Base-by-base conservation (phyloP, 2,888 invertebrate species). In the Orchestes rusci region DNA sequence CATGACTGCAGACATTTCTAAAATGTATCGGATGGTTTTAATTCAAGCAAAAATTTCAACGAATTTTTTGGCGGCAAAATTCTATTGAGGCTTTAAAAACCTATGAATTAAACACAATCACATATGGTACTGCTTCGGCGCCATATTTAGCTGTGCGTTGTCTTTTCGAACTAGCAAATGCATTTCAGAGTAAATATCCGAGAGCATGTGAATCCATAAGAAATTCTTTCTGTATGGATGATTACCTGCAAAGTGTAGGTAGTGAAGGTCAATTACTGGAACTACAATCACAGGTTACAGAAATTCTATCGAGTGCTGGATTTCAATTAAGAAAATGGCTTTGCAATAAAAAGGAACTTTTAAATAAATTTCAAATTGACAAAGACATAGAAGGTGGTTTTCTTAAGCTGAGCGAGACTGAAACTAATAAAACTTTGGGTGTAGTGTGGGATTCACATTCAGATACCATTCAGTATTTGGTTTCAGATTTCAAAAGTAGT, bases 131-230 rank as follows among this genome's bases (percentile, higher is more conserved):
- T n/a, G n/a, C n/a, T n/a, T n/a, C n/a, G n/a, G n/a, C n/a, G 10
- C 35, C 48, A 10, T 53, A 53, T 33, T 34, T 59, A 2, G 53
- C 46, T n/a, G 34, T 44, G 7, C 28, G 51, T 16, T 45, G 48
- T 45, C 36, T 42, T 10, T 16, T 4, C 16, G 41, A 48, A 32
- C 33, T 50, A 32, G 48, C 48, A 7, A 37, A 29, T 8, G 41
- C 50, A 12, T 13, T 40, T 32, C 15, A 35, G 18, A 18, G 8
- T 12, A 36, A 23, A 15, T 43, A 33, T 29, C 44, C 52, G n/a
- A 12, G 23, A 29, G 48, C 48, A 1, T 35, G 48, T 23, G n/a
- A 37, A 36, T 36, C 40, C 4, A 48, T 51, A 17, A 23, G 19
- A 16, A 49, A 29, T 52, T 37, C 28, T 7, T 37, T 37, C 17